phyloP scores from a whole-genome alignment of 1,140 invertebrate species.

The Drosophila eugracilis region DNA sequence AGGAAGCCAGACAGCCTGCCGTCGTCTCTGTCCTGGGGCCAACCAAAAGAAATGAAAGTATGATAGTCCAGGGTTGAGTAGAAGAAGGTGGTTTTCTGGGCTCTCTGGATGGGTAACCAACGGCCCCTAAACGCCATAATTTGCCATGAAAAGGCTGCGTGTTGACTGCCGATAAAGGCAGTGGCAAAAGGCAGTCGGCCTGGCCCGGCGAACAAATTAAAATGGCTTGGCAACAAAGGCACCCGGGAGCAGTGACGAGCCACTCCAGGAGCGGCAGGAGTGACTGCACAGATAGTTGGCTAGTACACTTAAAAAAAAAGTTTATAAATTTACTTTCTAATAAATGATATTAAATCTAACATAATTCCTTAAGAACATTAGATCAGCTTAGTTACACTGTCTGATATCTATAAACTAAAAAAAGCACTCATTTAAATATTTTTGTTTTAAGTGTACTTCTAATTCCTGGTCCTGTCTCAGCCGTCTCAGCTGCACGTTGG shows the following conservation, averaged over 20 bases:
- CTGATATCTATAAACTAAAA: too few relatives aligned
- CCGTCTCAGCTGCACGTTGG: slow-evolving; percentile 66
- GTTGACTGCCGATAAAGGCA: slow-evolving; percentile 78
- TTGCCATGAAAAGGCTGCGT: slow-evolving; percentile 82
- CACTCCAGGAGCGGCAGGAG: slow-evolving; percentile 15
- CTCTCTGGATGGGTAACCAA: background rate
- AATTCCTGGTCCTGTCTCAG: slow-evolving; percentile 39
- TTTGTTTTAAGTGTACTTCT: slow-evolving; percentile 17
- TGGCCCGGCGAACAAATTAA: slow-evolving; percentile 44
- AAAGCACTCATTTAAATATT: background rate
- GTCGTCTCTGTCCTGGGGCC: slow-evolving; percentile 61
- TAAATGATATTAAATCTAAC: too few relatives aligned
- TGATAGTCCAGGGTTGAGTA: slow-evolving; percentile 19
- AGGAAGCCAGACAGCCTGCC: slow-evolving; percentile 54
- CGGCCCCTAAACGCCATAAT: slow-evolving; percentile 76
- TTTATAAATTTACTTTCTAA: background rate
- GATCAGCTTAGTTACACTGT: too few relatives aligned
- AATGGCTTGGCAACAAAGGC: slow-evolving; percentile 72
- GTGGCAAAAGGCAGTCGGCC: slow-evolving; percentile 63
- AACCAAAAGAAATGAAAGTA: slow-evolving; percentile 30
- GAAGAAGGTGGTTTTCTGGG: background rate
- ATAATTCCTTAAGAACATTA: too few relatives aligned
- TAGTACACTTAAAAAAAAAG: slow-evolving; percentile 18
- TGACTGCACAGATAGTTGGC: slow-evolving; percentile 65
- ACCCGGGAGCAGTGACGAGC: slow-evolving; percentile 38